Base-by-base conservation (phyloP, 2,888 invertebrate species). In the Phlogophora meticulosa region DNA sequence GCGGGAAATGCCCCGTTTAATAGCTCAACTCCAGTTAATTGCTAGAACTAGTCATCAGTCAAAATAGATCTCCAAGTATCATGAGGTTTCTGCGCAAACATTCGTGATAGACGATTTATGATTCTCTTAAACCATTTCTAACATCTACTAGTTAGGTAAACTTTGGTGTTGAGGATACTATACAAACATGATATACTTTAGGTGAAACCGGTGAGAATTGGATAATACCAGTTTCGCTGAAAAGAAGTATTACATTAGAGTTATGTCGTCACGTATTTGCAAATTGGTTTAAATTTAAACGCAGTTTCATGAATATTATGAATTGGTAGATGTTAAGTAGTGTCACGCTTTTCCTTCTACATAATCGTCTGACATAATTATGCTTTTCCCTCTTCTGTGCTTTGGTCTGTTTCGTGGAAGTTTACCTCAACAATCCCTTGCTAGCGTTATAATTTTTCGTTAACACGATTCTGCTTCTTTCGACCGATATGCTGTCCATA, bases 81-180 rank as follows among this genome's bases (percentile, higher is more conserved):
- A 62, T 34, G 52, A 65, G 34, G 32, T 66, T 57, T 56, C 9
- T 53, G 42, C n/a, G 34, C 64, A 60, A 80, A 82, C 57, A 79
- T 51, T 82, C 80, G 80, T 80, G 80, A 70, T 61, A 34, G 48
- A 38, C 53, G 38, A 68, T 57, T 79, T 79, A 81, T 45, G 48
- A 32, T 63, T 60, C 45, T 67, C 49, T 67, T 57, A 60, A 55
- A 65, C 62, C 48, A 70, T 67, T 52, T 63, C 53, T 64, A 58
- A 48, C 48, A 63, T 17, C 55, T 34, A 61, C 53, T 56, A 38
- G 60, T 76, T 76, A 67, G 49, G 70, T 78, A 67, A 70, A 77
- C 73, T 55, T 36, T 58, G 48, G 48, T 61, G 58, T 62, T 52
- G 28, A 53, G 36, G 32, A 42, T 52, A 40, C 36, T 61, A 42